These are phyloP conservation scores for Dinocampus coccinellae DNA, from an alignment of 2,888 invertebrate genomes.

Conservation along the genomic window DNA sequence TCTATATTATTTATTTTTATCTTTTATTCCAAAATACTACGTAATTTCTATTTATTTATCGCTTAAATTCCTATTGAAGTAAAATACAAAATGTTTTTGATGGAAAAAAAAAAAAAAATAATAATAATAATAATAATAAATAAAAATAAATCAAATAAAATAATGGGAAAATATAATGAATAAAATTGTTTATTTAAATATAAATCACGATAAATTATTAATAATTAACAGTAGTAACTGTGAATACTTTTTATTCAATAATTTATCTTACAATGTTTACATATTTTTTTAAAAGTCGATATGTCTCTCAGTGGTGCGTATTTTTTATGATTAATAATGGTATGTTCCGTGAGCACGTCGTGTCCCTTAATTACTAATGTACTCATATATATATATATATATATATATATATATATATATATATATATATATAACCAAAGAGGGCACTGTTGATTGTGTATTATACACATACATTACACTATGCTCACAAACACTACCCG, in stretches of 20 bases:
- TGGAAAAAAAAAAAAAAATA: too few species aligned
- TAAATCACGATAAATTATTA: background rate
- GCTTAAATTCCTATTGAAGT: too few species aligned
- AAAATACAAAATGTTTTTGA: background rate
- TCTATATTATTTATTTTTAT: too few species aligned
- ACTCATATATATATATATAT: slow-evolving; percentile 39
- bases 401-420: slow-evolving; percentile 30
- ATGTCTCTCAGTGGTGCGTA: background rate
- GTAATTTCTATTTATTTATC: too few species aligned
- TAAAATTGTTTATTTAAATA: background rate
- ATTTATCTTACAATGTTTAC: background rate
- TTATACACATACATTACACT: slow-evolving; percentile 30
- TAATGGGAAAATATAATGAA: background rate
- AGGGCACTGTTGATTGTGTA: slow-evolving; percentile 44
- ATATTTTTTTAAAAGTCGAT: too few species aligned
- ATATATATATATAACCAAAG: slow-evolving; percentile 12
- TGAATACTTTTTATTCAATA: background rate
- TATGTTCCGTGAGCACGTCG: slow-evolving; percentile 31
- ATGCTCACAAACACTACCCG: slow-evolving; percentile 38
- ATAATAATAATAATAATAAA: too few species aligned
- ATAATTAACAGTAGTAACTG: background rate
- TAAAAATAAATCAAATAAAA: background rate
- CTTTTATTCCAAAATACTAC: too few species aligned
- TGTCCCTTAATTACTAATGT: slow-evolving; percentile 62
- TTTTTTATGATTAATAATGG: slow-evolving; percentile 21